Evolutionary conservation across 2,888 invertebrate species (phyloP), one percentile per base, ranked within the genome.

Genomic region (Microdon myrmicae): DNA sequence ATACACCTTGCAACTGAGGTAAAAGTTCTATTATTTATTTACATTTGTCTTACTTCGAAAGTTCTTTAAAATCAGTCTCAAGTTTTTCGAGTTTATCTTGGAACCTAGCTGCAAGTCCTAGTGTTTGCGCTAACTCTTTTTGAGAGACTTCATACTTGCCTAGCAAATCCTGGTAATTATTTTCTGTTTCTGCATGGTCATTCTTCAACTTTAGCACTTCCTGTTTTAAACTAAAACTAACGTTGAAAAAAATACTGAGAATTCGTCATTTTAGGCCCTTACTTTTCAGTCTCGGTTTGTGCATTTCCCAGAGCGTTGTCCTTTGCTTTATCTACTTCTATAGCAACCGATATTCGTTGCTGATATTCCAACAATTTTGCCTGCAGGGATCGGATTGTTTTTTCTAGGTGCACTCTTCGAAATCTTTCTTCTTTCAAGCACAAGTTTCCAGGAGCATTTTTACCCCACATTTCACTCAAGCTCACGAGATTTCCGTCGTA

Each of bases 341-440:
- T 76, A 0, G 92, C 92, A 0, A 92, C 90, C 0, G 91, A 89
- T 17, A 92, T 75, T 70, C 88, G 88, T 74, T 92, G 90, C 74
- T 92, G 90, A 69, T 89, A 86, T 68, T 92, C 90, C 16, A 92
- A 78, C 38, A 89, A 78, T 68, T 87, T 86, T 68, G 84, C 84
- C 74, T 92, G 92, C 1, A 92, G 78, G 39, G 87, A 84, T 71
- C 88, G 87, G 39, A 92, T 90, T 70, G 89, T 81, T 55, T 86
- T 83, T 78, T 92, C 92, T 71, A 80, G 76, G 81, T 90, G 91
- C 82, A 90, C 87, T 72, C 92, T 82, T 55, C 90, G 84, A 25
- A 90, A 80, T 72, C 86, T 86, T 74, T 92, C 92, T 75, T 92
- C 92, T 73, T 90, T 88, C 2, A 90, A 77, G 72, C 86, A 86